Conservation (phyloP, 2,888 invertebrate species). For the Chrysodeixis includens region DNA sequence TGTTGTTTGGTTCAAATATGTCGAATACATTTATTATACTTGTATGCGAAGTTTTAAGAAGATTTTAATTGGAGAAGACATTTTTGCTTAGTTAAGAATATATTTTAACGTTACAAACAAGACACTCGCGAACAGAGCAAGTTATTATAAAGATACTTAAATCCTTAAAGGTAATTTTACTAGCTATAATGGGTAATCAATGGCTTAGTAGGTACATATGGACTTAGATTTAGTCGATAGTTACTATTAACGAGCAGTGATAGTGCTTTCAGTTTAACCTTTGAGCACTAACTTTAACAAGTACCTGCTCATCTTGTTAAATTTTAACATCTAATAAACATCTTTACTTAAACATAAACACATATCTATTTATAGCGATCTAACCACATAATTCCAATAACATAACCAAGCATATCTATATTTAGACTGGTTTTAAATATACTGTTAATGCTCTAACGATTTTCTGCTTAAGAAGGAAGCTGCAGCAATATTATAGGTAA, state of each 20-base stretch:
- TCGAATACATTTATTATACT: constrained; percentile 26
- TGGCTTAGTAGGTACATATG: no score
- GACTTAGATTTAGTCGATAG: no score
- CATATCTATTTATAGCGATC: background rate
- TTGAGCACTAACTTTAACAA: no score
- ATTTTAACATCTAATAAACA: background rate
- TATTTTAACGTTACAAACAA: background rate
- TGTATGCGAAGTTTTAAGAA: background rate
- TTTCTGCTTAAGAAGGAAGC: constrained; percentile 5
- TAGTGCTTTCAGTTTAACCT: no score
- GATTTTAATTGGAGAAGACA: constrained; percentile 5
- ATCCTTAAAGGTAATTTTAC: no score
- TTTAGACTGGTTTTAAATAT: background rate
- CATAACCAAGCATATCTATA: background rate
- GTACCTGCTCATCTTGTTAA: no score
- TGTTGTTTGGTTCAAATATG: constrained; percentile 10
- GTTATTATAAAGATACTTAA: no score
- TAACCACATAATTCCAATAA: background rate
- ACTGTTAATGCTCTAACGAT: background rate
- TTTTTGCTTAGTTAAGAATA: no score
- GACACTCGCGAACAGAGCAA: no score
- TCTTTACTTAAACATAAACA: background rate
- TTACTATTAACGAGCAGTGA: no score
- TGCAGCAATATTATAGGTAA: constrained; percentile 21
- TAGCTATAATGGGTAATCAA: no score